A percentile compares a stretch with the other conserved stretches of the same genome.
Conservation (phyloP, 1,140 invertebrate species). For the Hestina assimilis region DNA sequence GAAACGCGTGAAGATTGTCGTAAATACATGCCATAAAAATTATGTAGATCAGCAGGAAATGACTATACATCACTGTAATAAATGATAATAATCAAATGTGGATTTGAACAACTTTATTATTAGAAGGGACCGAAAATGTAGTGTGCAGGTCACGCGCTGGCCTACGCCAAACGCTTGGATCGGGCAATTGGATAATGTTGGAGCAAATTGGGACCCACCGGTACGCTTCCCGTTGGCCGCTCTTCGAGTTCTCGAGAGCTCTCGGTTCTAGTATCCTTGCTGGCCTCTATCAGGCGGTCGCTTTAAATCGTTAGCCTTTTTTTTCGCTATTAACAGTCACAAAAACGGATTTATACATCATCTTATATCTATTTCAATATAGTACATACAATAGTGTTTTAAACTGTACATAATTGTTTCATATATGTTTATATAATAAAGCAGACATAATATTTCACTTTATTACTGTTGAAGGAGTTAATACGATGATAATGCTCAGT, state of each 20-base stretch:
- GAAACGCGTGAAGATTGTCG: constrained; percentile 30
- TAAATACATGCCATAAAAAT: constrained; percentile 21
- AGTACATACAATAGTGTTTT: too few species aligned
- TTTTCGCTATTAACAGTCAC: neutral
- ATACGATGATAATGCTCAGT: constrained; percentile 30
- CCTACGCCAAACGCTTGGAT: constrained; percentile 72
- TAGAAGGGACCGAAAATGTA: constrained; percentile 42
- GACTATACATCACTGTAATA: neutral
- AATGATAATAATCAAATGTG: neutral
- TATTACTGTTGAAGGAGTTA: constrained; percentile 26
- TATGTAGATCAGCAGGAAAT: neutral
- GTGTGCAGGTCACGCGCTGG: constrained; percentile 64
- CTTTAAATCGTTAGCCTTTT: constrained; percentile 19
- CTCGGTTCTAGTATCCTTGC: constrained; percentile 49
- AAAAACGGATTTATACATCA: too few species aligned
- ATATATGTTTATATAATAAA: too few species aligned
- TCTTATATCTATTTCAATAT: too few species aligned
- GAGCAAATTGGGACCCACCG: constrained; percentile 69
- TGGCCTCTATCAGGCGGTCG: constrained; percentile 55
- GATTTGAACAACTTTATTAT: neutral
- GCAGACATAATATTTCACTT: constrained; percentile 12
- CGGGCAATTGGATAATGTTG: constrained; percentile 71
- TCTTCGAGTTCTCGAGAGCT: constrained; percentile 49
- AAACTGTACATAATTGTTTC: too few species aligned
- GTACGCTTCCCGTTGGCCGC: constrained; percentile 52